Evolutionary conservation across 2,113 vertebrate genomes (phyloP).

Genomic region (Electrona antarctica): DNA sequence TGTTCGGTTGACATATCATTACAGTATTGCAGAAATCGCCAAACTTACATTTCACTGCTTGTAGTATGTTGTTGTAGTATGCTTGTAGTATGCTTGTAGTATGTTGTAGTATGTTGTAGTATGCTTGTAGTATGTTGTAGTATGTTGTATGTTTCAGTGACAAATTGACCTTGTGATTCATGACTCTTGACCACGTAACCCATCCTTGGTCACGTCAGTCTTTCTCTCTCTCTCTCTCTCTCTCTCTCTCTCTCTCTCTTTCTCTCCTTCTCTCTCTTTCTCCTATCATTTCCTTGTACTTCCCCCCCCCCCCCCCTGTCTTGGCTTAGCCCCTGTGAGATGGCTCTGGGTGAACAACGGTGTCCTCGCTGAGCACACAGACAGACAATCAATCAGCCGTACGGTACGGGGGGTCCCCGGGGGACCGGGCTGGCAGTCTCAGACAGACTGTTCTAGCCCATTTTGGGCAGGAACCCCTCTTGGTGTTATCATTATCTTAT

Average conservation of each 20-base stretch:
- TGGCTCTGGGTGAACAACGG: constrained; percentile 42
- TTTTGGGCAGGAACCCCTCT: no score
- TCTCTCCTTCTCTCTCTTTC: background rate
- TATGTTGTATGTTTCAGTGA: no score
- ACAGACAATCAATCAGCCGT: constrained; percentile 61
- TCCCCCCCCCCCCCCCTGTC: background rate
- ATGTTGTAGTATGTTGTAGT: no score
- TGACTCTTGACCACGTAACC: no score
- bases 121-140: no score
- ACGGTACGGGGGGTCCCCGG: constrained; percentile 27
- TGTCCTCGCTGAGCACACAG: constrained; percentile 44
- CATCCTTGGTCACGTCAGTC: background rate
- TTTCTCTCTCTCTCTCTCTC: background rate
- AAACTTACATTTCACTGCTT: no score
- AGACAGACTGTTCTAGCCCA: constrained; percentile 42
- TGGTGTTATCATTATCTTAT: no score
- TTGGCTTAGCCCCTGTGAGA: constrained; percentile 26
- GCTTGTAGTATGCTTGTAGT: no score
- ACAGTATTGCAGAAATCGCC: no score
- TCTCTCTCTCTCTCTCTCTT: background rate
- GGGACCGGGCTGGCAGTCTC: constrained; percentile 37
- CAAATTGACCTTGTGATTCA: no score
- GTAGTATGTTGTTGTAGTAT: no score
- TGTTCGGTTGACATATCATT: no score
- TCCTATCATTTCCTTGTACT: background rate